These are phyloP conservation scores for Polia nebulosa DNA, from an alignment of 2,888 invertebrate species.

Conservation along the genomic window DNA sequence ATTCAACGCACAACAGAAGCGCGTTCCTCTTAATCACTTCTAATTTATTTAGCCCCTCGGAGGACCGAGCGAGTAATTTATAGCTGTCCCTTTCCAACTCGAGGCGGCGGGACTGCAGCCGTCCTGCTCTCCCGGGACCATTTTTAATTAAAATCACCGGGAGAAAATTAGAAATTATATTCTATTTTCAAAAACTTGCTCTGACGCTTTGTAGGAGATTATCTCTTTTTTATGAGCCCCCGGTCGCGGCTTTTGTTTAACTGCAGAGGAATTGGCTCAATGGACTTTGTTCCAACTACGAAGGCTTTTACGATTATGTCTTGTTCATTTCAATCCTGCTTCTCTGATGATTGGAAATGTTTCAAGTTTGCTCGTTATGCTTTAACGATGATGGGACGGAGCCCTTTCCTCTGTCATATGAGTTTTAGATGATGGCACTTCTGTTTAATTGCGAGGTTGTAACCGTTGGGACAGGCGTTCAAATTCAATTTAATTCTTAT, in stretches of 20 bases:
- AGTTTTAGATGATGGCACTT: conserved; percentile 51
- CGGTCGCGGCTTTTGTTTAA: conserved; percentile 87
- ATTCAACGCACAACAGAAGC: conserved; percentile 85
- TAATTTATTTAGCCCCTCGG: conserved; percentile 90
- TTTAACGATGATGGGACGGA: conserved; percentile 56
- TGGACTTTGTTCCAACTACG: conserved; percentile 81
- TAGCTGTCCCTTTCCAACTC: conserved; percentile 86
- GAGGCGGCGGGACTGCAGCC: conserved; percentile 73
- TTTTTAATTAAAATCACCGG: conserved; percentile 91
- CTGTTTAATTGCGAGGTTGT: conserved; percentile 46
- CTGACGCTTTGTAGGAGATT: conserved; percentile 90
- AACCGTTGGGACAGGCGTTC: conserved; percentile 14
- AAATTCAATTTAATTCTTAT: conserved; percentile 47
- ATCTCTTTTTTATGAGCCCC: conserved; percentile 91
- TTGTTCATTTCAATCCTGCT: conserved; percentile 84
- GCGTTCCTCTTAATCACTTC: conserved; percentile 90
- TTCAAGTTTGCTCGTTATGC: conserved; percentile 71
- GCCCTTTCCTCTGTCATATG: conserved; percentile 34
- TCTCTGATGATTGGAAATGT: conserved; percentile 81
- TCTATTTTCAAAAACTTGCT: conserved; percentile 91
- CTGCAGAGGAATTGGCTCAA: conserved; percentile 87
- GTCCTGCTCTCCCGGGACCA: conserved; percentile 88
- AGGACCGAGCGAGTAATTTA: conserved; percentile 87
- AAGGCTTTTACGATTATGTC: conserved; percentile 84
- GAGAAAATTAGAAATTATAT: conserved; percentile 91